Percentiles rank a stretch among this genome's conserved stretches.
phyloP scores from a whole-genome alignment of 2,113 vertebrate genomes.

The Leptocoma aspasia region DNA sequence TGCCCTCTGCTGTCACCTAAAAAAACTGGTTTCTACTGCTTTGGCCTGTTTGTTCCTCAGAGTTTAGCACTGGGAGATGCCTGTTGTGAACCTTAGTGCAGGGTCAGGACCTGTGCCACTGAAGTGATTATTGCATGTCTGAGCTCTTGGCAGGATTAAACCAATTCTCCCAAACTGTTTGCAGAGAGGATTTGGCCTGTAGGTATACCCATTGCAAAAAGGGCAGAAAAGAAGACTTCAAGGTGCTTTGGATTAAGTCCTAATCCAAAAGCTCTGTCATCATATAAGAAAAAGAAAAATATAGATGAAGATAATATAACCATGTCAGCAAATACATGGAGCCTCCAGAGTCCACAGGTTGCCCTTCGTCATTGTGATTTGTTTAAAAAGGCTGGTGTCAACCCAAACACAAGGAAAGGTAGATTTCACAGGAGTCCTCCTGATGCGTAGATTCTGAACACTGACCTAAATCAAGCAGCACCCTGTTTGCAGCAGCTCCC shows the following conservation, averaged over 20 bases:
- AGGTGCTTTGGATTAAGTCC: not conserved
- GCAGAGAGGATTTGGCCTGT: not conserved
- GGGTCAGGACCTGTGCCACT: not conserved
- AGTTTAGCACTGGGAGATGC: not conserved
- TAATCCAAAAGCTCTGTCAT: not conserved
- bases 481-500: not conserved
- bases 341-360: not conserved
- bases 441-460: accelerated
- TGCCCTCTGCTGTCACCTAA: not conserved
- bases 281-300: not conserved
- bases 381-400: not conserved
- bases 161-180: not conserved
- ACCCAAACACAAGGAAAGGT: not conserved
- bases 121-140: not conserved
- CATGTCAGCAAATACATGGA: not conserved
- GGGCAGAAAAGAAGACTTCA: not conserved
- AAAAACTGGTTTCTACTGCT: not conserved
- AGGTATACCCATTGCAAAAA: not conserved
- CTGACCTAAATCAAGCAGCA: not conserved
- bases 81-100: not conserved
- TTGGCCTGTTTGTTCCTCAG: not conserved
- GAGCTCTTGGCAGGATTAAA: not conserved
- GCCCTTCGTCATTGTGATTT: not conserved
- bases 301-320: not conserved
- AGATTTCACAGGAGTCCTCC: not conserved